Base-by-base conservation (phyloP, 2,888 invertebrate genomes). In the Zonitis immaculata region DNA sequence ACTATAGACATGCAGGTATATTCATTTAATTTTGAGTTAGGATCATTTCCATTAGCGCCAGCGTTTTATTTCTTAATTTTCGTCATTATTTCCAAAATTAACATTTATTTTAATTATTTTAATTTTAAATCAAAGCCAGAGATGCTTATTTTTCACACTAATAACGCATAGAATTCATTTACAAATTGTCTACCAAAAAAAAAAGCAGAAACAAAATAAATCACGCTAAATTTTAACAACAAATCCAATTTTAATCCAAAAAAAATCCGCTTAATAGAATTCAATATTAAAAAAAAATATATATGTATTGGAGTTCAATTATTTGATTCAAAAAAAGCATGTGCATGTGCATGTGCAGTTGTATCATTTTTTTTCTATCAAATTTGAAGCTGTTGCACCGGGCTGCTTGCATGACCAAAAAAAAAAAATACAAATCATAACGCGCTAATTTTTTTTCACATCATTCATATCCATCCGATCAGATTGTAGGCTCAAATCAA, bases 101-200 rank as follows among this genome's bases (percentile, higher is more conserved):
- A 35, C 35, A 59, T 57, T 57, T 59, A 47, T 60, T 54, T 63
- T 35, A 3, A 9, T 35, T 35, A 16, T 9, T 51, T 58, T 55
- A 59, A 51, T 58, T 59, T 64, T 57, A 53, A 53, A 57, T 55
- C 16, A 59, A 70, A 73, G 72, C 73, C 73, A 74, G 73, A 71
- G 71, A 73, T 74, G 75, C 72, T 73, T 62, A 64, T 64, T 69
- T 70, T 71, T n/a, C n/a, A 69, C 70, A 67, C 44, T 44, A 43
- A 39, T 39, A 14, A 30, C 16, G 30, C 35, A 47, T 35, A 25
- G n/a, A 22, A 28, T 32, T 7, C 14, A 8, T 3, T 35, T 9
- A 35, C n/a, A n/a, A n/a, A n/a, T n/a, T n/a, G n/a, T n/a, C n/a
- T n/a, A n/a, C n/a, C n/a, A n/a, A n/a, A n/a, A n/a, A n/a, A n/a